Evolutionary conservation across 2,888 invertebrate genomes (phyloP), one percentile per base, ranked within the genome.

Genomic region (Eilema caniola): DNA sequence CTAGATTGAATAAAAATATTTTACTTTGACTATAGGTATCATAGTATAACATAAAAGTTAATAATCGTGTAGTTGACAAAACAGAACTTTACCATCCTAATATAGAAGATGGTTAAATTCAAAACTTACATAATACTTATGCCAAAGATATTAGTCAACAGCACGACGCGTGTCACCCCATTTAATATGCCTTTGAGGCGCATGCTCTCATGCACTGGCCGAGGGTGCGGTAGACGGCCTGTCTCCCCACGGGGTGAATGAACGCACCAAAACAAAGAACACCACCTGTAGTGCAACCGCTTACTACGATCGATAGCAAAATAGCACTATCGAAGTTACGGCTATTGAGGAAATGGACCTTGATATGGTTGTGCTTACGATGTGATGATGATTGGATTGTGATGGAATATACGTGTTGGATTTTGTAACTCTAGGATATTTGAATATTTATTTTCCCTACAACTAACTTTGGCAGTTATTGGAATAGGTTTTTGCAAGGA

Each of bases 181-280:
- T 83, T 79, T 76, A 82, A 84, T 81, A 83, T 85, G 81, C 76
- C 78, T 78, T 83, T 80, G 76, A 79, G 70, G 86, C 87, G 88
- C 86, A 85, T 86, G 87, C 85, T 76, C 83, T 77, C 76, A 80
- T 82, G 83, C 79, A 82, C 77, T 78, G 69, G 59, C 69, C 73
- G 85, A 89, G 93, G 93, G 90, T 88, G 92, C 85, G 87, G 83
- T 83, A 91, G 92, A 89, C 93, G 73, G 89, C 84, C 74, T 82
- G 91, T 78, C 91, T 89, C 90, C 90, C 86, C 72, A 67, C 67
- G 85, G 79, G 93, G 93, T 94, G 90, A 85, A 89, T 83, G 93
- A 87, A 87, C 93, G 90, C 86, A 90, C 89, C 90, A 93, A 90
- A 93, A 94, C 93, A 94, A 93, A 90, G 86, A 77, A 78, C 82